Evolutionary conservation across 2,797 vertebrate genomes (phyloP), one percentile per base, ranked within the genome.

Genomic region (Benthosema pterotum): DNA sequence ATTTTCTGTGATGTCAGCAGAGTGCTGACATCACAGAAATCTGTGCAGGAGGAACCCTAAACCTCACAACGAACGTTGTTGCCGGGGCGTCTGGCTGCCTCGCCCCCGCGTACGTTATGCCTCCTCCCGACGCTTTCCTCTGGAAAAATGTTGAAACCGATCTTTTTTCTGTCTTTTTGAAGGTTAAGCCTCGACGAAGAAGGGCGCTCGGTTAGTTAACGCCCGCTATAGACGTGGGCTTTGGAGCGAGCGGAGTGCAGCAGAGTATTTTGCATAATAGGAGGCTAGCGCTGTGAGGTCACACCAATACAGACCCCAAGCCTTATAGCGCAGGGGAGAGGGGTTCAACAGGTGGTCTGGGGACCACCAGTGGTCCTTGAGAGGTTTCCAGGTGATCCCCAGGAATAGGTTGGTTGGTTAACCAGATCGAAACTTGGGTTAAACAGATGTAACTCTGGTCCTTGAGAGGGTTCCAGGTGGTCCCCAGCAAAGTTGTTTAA

Each of bases 271-370:
- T 68, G 71, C 56, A 72, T 75, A 87, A 78, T 65, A 82, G 64
- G n/a, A n/a, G 71, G 80, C 74, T n/a, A 65, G 79, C 60, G 65
- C 54, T 61, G 74, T 82, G 84, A 87, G 85, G 80, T 90, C 83
- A 84, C 64, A 77, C 19, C 73, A 50, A 66, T 67, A 67, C 65
- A 12, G 47, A 74, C 22, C 22, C 83, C 85, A 83, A 38, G 87
- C 83, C 84, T n/a, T n/a, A n/a, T n/a, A n/a, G n/a, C n/a, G n/a
- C n/a, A n/a, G n/a, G n/a, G n/a, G n/a, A n/a, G n/a, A n/a, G n/a
- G n/a, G n/a, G n/a, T n/a, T n/a, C n/a, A n/a, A n/a, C n/a, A n/a
- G n/a, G n/a, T n/a, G n/a, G n/a, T n/a, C n/a, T n/a, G n/a, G n/a
- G n/a, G n/a, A n/a, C n/a, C n/a, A n/a, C n/a, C n/a, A n/a, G n/a